Evolutionary conservation across 2,113 vertebrate genomes (phyloP), one percentile per base, ranked within the genome.

Genomic region (Aldabrachelys gigantea): DNA sequence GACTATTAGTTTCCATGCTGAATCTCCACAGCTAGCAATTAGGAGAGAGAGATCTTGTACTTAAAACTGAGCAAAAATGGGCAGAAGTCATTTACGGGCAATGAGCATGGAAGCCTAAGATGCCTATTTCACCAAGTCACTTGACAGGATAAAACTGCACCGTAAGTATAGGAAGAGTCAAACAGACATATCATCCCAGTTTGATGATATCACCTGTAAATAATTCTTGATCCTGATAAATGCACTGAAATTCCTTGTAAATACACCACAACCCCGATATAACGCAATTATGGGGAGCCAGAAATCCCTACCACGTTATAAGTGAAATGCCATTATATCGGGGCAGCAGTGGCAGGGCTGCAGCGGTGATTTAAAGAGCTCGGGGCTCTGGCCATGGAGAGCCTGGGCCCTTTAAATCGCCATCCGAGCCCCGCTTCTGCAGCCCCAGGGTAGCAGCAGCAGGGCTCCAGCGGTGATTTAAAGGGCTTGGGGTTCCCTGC

Each of bases 51-150:
- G 31, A 17, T 35, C 72, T 1, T 16, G 2, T 27, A 65, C 62
- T 25, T 4, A 8, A 27, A 25, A 12, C 2, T 54, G 54, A 81
- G 5, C 13, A 49, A 88, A 82, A 88, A n/a, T 17, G 1, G 93
- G 0, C 0, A 57, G 35, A 35, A 4, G n/a, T 81, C 4, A 44
- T 8, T 8, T 76, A 49, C 2, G 72, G 24, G 13, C 11, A 57
- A 2, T 47, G 76, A 79, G 27, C n/a, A 59, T 11, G 2, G 1
- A 79, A 81, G 6, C 2, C 56, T 2, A n/a, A 41, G 49, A 10
- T 6, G 17, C 38, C 4, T 1, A 41, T 9, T 5, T 82, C 47
- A 19, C 1, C 38, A 80, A 65, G 27, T 47, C 8, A 41, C 29
- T 50, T 47, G 59, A 24, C 0, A 49, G 4, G 25, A 65, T 29